A percentile compares a stretch with the other conserved stretches of the same genome.
Conservation (phyloP, 2,113 vertebrate genomes). For the Eubucco bourcierii region DNA sequence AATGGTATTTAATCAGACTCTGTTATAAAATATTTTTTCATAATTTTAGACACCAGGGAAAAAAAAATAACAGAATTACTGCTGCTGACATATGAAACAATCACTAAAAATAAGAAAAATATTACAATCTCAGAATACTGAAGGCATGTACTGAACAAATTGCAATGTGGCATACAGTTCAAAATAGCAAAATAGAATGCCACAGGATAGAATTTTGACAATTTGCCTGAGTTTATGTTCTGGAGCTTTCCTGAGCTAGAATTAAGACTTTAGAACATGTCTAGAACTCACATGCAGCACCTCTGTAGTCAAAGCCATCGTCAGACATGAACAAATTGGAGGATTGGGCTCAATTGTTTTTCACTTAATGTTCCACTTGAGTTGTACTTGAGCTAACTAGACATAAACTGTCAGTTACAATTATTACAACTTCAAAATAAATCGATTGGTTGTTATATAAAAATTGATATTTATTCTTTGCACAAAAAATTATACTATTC, state of each 20-base stretch:
- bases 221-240: background rate
- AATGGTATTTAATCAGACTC: background rate
- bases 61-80: background rate
- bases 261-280: background rate
- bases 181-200: background rate
- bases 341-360: background rate
- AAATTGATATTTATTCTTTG: background rate
- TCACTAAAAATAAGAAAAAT: background rate
- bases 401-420: background rate
- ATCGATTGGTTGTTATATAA: background rate
- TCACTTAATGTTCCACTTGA: background rate
- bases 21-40: background rate
- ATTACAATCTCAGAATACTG: background rate
- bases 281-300: background rate
- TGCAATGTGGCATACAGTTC: background rate
- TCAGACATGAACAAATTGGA: background rate
- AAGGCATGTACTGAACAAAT: background rate
- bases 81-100: background rate
- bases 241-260: background rate
- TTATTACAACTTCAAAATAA: background rate
- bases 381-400: background rate
- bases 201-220: background rate
- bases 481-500: background rate
- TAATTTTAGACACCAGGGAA: background rate
- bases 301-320: background rate